Evolutionary conservation across 2,797 vertebrate genomes (phyloP), one percentile per base, ranked within the genome.

Genomic region (Cirrhinus molitorella): DNA sequence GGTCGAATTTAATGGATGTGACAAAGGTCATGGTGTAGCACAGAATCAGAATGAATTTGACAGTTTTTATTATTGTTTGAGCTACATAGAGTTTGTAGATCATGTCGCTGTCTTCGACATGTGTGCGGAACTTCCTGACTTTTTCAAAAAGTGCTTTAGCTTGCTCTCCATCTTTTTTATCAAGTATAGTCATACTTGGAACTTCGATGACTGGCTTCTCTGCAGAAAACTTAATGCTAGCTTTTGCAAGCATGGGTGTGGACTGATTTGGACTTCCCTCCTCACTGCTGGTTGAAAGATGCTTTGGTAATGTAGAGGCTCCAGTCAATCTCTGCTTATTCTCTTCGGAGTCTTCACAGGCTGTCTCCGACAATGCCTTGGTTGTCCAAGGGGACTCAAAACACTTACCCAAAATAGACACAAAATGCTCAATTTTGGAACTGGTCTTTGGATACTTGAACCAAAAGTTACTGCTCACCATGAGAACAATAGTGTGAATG

Each of bases 381-480:
- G 98, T 99, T 21, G 98, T 99, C 98, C 98, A 99, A 14, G 98
- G 98, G 7, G 98, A 99, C 89, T 99, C 98, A 57, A 99, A 99
- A 88, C 98, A 99, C 84, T 99, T 99, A 9, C 98, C 98, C 87
- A 99, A 92, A 87, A 99, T 99, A 34, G 98, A 99, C 65, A 99
- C 98, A 91, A 99, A 99, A 91, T 99, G 98, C 89, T 99, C 98
- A 13, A 99, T 97, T 94, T 99, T 99, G 67, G 98, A 99, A 89
- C 98, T 99, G 0, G 98, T 99, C 93, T 99, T 99, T 89, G 98
- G 98, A 90, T 99, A 99, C 88, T 99, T 99, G 93, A 99, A 99
- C 98, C 98, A 99, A 93, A 99, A 99, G 91, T 99, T 99, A 94
- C 98, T 99, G 88, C 98, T 99, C 88, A 99, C 98, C 97, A 99